A percentile compares a stretch with the other conserved stretches of the same genome.
Conservation (phyloP, 2,797 vertebrate species). For the Sebastolobus alascanus region DNA sequence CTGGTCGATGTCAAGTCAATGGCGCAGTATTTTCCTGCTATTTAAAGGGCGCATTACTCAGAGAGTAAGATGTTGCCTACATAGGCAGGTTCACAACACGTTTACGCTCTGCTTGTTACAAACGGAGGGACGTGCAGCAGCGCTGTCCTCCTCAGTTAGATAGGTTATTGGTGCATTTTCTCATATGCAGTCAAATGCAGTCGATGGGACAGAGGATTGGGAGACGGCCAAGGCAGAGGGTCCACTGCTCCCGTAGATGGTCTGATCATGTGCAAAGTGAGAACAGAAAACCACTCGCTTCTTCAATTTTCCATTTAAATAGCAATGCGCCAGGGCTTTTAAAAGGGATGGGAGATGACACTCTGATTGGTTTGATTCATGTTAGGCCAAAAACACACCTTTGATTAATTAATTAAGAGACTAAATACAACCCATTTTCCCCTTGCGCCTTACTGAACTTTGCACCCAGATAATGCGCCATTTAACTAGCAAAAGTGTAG, state of each 20-base stretch:
- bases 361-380: neutral
- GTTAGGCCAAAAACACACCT: neutral
- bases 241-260: too few species aligned
- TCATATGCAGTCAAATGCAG: too few species aligned
- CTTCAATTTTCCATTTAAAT: neutral
- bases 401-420: neutral
- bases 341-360: neutral
- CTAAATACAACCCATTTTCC: neutral
- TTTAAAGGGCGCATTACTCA: neutral
- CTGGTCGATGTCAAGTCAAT: neutral
- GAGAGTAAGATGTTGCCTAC: neutral
- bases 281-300: neutral
- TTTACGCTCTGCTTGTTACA: too few species aligned
- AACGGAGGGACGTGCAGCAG: too few species aligned
- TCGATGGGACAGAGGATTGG: neutral
- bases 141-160: neutral
- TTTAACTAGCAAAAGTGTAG: neutral
- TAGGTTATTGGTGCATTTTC: too few species aligned
- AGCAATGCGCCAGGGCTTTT: neutral
- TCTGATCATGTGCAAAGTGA: too few species aligned
- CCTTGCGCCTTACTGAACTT: neutral
- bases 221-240: neutral
- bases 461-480: neutral
- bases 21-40: neutral
- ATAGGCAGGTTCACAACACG: neutral